Conservation (phyloP, 2,888 invertebrate species). For the Reticulitermes lucifugus region DNA sequence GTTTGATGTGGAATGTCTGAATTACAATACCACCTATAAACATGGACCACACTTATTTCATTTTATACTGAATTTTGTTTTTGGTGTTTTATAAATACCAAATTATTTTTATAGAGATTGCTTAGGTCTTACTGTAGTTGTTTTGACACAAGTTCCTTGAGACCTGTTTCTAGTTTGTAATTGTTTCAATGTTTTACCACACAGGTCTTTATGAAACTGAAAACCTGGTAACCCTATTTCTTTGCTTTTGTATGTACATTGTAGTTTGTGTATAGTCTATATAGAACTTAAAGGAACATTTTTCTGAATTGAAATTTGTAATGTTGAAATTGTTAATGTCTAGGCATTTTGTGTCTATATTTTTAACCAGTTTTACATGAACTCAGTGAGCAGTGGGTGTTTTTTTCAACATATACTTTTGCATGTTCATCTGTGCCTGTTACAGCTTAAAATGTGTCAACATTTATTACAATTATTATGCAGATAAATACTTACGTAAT, state of each 20-base stretch:
- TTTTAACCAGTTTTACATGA: neutral
- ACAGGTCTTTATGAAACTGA: neutral
- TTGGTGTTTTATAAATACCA: too few relatives aligned
- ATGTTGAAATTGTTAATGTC: neutral
- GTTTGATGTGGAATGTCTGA: too few relatives aligned
- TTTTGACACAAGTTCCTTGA: too few relatives aligned
- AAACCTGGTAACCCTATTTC: neutral
- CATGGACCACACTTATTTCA: too few relatives aligned
- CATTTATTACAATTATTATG: slow-evolving; percentile 1
- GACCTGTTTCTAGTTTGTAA: too few relatives aligned
- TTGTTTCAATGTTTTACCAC: too few relatives aligned
- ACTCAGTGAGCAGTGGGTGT: neutral
- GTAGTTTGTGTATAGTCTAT: neutral
- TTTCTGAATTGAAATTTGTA: neutral
- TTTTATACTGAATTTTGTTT: too few relatives aligned
- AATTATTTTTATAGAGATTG: too few relatives aligned
- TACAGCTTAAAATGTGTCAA: neutral
- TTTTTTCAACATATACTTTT: neutral
- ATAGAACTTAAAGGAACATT: neutral
- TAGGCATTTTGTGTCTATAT: neutral
- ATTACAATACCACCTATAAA: too few relatives aligned
- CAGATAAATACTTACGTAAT: neutral
- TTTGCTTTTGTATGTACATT: neutral
- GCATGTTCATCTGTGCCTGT: slow-evolving; percentile 10
- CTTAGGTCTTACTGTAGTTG: too few relatives aligned